Evolutionary conservation across 1,140 invertebrate species (phyloP).

Genomic region (Brachionus koreanus): DNA sequence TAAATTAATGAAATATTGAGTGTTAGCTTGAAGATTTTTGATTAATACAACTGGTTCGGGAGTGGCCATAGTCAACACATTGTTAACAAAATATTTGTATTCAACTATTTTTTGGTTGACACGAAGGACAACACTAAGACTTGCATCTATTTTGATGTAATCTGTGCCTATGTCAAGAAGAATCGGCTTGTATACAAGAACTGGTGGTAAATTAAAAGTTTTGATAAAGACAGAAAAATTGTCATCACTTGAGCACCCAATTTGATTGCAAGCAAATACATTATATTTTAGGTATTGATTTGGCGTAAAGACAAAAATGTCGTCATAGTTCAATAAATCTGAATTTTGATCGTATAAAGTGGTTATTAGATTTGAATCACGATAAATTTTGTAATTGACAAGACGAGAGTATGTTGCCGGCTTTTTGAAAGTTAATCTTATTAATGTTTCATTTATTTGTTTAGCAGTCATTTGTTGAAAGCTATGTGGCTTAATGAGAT

Average conservation of each 20-base stretch:
- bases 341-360: not conserved
- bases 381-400: not conserved
- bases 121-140: not conserved
- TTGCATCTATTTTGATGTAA: not conserved
- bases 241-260: not conserved
- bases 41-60: not conserved
- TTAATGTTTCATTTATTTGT: slow-evolving; percentile 18
- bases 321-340: not conserved
- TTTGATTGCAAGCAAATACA: not conserved
- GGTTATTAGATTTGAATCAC: not conserved
- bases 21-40: not conserved
- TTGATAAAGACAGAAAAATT: not conserved
- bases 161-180: not conserved
- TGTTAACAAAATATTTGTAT: slow-evolving; percentile 16
- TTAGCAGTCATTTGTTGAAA: not conserved
- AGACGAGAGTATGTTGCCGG: not conserved
- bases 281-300: not conserved
- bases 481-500: not conserved
- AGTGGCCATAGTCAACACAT: not conserved
- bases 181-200: not conserved
- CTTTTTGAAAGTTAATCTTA: not conserved
- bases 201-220: not conserved
- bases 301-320: not conserved
- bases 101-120: not conserved
- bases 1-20: not conserved